Percentiles rank a stretch among this genome's conserved stretches.
Conservation (phyloP, 2,113 vertebrate genomes). For the Hyperopisus bebe region DNA sequence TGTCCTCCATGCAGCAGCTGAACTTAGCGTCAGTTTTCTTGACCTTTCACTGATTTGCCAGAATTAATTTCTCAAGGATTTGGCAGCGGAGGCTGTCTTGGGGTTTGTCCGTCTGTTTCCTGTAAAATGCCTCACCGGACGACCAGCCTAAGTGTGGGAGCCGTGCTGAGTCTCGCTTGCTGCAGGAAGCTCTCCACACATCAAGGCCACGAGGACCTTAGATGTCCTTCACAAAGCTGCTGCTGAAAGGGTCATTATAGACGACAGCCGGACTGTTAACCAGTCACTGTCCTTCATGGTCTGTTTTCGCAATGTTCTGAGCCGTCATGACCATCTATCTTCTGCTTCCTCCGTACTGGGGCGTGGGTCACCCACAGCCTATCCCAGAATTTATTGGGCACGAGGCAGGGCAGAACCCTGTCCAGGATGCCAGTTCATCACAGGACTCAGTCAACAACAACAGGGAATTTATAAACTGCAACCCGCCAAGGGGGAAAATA, state of each 20-base stretch:
- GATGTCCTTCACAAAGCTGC: not conserved
- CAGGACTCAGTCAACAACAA: not conserved
- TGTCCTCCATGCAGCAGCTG: not conserved
- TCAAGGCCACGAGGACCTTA: not conserved
- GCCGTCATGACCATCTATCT: not conserved
- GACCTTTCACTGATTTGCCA: constrained; percentile 3
- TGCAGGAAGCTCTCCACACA: not conserved
- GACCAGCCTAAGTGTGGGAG: not conserved
- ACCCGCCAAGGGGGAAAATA: not conserved
- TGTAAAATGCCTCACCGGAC: not conserved
- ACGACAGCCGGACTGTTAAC: not conserved
- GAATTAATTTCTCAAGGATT: constrained; percentile 11
- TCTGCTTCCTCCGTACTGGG: not conserved
- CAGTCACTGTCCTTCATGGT: not conserved
- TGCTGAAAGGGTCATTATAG: not conserved
- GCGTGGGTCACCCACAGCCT: not conserved
- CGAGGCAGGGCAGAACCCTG: not conserved
- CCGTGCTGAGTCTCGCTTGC: not conserved
- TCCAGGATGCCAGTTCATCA: not conserved
- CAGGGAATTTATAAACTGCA: not conserved
- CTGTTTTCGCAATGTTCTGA: not conserved
- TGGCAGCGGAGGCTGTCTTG: not conserved
- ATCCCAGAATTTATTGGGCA: not conserved
- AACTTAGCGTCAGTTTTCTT: not conserved
- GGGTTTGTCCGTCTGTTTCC: constrained; percentile 1